Evolutionary conservation across 1,140 invertebrate species (phyloP).

Genomic region (Mercenaria mercenaria): DNA sequence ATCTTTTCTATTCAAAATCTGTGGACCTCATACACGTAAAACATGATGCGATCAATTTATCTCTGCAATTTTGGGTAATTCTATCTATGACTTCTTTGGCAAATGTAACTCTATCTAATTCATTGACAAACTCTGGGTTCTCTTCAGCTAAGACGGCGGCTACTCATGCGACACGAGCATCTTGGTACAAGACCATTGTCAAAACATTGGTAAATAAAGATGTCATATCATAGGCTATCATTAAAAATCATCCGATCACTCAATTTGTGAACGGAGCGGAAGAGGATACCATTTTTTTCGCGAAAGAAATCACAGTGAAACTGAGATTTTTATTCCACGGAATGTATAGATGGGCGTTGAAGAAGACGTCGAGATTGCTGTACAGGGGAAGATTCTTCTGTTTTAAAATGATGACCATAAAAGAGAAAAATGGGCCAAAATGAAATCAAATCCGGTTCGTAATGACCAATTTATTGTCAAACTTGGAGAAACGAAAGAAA

Average conservation of each 20-base stretch:
- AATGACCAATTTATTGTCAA: constrained; percentile 10
- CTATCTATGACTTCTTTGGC: neutral
- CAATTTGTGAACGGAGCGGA: constrained; percentile 15
- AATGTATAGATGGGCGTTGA: constrained; percentile 28
- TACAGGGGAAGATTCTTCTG: neutral
- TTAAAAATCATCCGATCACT: constrained; percentile 49
- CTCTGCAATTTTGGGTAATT: neutral
- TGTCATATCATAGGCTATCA: constrained; percentile 52
- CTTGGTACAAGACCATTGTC: constrained; percentile 40
- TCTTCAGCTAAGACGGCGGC: neutral
- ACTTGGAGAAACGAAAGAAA: neutral
- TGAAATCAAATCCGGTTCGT: neutral
- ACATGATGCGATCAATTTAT: constrained; percentile 24
- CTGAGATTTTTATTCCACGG: neutral
- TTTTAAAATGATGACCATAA: neutral
- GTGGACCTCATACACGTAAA: constrained; percentile 12
- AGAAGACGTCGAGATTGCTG: neutral
- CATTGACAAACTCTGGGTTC: constrained; percentile 23
- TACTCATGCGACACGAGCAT: constrained; percentile 50
- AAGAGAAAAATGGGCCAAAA: neutral
- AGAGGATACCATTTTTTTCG: constrained; percentile 13
- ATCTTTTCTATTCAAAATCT: constrained; percentile 4
- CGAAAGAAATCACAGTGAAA: constrained; percentile 18
- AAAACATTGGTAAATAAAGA: constrained; percentile 51
- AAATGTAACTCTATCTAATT: constrained; percentile 52